Conservation (phyloP, 2,888 invertebrate species). For the Himalopsyche anomala region DNA sequence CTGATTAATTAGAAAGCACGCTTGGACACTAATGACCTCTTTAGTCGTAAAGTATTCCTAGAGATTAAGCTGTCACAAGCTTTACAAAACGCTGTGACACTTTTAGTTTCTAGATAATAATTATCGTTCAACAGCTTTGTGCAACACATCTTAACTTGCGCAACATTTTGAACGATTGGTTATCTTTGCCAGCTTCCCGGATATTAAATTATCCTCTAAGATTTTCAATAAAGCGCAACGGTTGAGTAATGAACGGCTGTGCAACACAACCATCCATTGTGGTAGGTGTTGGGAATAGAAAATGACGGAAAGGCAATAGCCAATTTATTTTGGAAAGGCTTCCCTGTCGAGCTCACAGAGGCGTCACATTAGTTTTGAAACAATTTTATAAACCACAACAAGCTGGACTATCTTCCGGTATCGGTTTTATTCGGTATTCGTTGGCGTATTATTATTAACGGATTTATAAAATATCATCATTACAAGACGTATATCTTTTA, state of each 20-base stretch:
- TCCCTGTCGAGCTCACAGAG: background rate
- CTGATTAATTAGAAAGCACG: background rate
- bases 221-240: constrained; percentile 28
- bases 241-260: background rate
- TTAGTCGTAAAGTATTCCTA: background rate
- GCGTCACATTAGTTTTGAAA: background rate
- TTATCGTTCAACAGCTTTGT: constrained; percentile 2
- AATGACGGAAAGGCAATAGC: constrained; percentile 7
- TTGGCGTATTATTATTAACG: too few relatives aligned
- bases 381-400: too few relatives aligned
- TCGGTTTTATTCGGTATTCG: too few relatives aligned
- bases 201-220: constrained; percentile 3
- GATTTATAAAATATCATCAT: too few relatives aligned
- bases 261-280: background rate
- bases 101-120: background rate
- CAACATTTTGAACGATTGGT: background rate
- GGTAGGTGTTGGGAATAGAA: constrained; percentile 15
- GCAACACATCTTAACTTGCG: background rate
- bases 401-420: too few relatives aligned
- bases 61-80: background rate
- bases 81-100: background rate
- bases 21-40: background rate
- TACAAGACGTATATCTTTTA: too few relatives aligned
- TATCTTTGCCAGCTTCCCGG: constrained; percentile 20
- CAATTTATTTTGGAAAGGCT: constrained; percentile 1